Percentiles rank a stretch among this genome's conserved stretches.
phyloP scores from a whole-genome alignment of 1,140 invertebrate species.

The Orchestia grillus region DNA sequence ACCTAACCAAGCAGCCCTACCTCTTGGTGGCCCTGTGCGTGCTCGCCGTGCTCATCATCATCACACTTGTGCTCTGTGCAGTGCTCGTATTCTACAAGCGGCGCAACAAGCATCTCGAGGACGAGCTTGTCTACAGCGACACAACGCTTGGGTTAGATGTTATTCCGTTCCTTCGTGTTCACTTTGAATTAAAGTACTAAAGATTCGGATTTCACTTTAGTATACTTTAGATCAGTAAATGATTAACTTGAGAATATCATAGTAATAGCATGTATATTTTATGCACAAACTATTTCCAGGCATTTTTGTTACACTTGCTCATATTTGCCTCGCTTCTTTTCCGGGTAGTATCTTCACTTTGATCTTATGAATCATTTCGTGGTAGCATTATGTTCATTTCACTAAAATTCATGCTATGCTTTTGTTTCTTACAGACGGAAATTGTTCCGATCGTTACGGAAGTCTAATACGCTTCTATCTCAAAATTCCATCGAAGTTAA shows the following conservation, averaged over 20 bases:
- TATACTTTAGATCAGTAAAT: neutral
- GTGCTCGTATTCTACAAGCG: constrained; percentile 4
- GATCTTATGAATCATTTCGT: neutral
- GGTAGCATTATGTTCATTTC: neutral
- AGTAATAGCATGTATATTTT: neutral
- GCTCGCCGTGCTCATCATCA: neutral
- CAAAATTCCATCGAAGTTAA: constrained; percentile 83
- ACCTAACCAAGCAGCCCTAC: neutral
- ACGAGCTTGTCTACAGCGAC: constrained; percentile 18
- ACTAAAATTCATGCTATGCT: neutral
- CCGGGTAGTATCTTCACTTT: neutral
- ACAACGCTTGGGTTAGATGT: neutral
- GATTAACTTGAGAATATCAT: neutral
- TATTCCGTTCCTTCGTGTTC: neutral
- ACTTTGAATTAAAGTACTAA: neutral
- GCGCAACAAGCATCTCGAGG: constrained; percentile 25
- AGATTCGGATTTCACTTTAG: neutral
- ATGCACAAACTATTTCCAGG: neutral
- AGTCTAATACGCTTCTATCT: constrained; percentile 78
- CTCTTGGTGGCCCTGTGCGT: neutral
- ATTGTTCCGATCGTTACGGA: constrained; percentile 74
- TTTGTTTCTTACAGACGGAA: constrained; percentile 64
- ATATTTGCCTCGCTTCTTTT: neutral
- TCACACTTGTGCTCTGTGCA: constrained; percentile 29
- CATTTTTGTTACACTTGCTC: neutral